Conservation (phyloP, 1,140 invertebrate genomes). For the Platyura marginata region DNA sequence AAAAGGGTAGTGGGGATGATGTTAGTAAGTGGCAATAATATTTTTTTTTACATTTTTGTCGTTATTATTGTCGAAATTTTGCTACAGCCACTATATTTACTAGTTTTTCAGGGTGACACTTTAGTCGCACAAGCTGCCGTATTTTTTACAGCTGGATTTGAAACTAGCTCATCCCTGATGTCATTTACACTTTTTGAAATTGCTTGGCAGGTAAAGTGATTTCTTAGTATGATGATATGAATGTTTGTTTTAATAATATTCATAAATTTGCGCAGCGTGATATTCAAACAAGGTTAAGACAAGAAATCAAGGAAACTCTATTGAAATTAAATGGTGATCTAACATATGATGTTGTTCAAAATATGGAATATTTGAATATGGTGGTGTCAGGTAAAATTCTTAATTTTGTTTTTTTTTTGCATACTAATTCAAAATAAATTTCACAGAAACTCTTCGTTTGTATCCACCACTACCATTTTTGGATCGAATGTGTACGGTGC, state of each 20-base stretch:
- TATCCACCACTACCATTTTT: conserved; percentile 18
- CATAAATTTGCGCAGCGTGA: no score
- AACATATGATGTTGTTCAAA: conserved; percentile 37
- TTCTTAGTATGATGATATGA: conserved; percentile 2
- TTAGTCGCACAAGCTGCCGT: conserved; percentile 45
- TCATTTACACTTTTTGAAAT: conserved; percentile 44
- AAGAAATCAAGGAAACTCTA: conserved; percentile 37
- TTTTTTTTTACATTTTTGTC: no score
- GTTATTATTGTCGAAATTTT: no score
- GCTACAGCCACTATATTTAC: no score
- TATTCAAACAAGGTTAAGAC: conserved; percentile 39
- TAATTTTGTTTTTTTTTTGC: conserved; percentile 10
- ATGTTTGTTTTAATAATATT: no score
- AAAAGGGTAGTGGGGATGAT: no score
- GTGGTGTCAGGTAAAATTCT: conserved; percentile 24
- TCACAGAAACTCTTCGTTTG: conserved; percentile 17
- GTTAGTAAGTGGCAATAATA: no score
- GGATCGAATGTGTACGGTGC: conserved; percentile 13
- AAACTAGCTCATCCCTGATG: conserved; percentile 55
- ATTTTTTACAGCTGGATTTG: conserved; percentile 56
- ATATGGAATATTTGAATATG: conserved; percentile 40
- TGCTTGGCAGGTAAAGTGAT: conserved; percentile 20
- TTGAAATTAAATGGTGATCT: conserved; percentile 27
- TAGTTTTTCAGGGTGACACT: conserved; percentile 32
- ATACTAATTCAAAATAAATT: no score